Percentiles rank a stretch among this genome's conserved stretches.
Evolutionary conservation across 2,888 invertebrate species (phyloP).

Genomic region (Perizoma flavofasciatum): DNA sequence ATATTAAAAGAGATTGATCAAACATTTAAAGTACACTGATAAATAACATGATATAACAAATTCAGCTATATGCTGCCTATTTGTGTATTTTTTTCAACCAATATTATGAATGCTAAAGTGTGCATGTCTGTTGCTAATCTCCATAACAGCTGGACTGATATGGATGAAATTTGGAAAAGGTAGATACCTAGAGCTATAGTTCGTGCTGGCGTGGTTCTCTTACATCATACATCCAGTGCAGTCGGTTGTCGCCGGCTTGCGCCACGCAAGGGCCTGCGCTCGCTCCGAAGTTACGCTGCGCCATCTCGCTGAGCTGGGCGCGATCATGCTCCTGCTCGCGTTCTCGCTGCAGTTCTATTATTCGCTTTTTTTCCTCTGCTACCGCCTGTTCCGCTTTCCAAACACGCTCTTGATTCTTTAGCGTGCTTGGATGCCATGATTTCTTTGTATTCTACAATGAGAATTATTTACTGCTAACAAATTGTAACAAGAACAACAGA

Average conservation of each 20-base stretch:
- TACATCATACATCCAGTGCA: slow-evolving; percentile 96
- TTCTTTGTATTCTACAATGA: slow-evolving; percentile 87
- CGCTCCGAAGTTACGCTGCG: slow-evolving; percentile 77
- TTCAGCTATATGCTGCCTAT: too few species aligned
- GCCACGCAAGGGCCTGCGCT: neutral
- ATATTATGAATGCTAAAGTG: too few species aligned
- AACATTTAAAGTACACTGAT: too few species aligned
- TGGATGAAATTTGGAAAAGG: too few species aligned
- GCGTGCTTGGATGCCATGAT: slow-evolving; percentile 91
- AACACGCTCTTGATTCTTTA: slow-evolving; percentile 90
- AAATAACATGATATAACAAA: too few species aligned
- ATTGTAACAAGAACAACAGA: too few species aligned
- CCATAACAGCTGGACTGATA: too few species aligned
- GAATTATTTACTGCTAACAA: too few species aligned
- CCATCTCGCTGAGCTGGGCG: slow-evolving; percentile 86
- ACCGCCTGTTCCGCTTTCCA: slow-evolving; percentile 91
- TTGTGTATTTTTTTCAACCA: too few species aligned
- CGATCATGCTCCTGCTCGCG: slow-evolving; percentile 86
- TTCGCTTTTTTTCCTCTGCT: slow-evolving; percentile 87
- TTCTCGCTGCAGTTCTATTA: slow-evolving; percentile 87
- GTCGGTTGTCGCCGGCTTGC: slow-evolving; percentile 78
- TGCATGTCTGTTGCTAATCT: too few species aligned
- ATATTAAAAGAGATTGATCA: too few species aligned
- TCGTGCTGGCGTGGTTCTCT: slow-evolving; percentile 20
- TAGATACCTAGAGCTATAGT: too few species aligned